Base-by-base conservation (phyloP, 2,797 vertebrate genomes). In the Coranthus polyacanthus region DNA sequence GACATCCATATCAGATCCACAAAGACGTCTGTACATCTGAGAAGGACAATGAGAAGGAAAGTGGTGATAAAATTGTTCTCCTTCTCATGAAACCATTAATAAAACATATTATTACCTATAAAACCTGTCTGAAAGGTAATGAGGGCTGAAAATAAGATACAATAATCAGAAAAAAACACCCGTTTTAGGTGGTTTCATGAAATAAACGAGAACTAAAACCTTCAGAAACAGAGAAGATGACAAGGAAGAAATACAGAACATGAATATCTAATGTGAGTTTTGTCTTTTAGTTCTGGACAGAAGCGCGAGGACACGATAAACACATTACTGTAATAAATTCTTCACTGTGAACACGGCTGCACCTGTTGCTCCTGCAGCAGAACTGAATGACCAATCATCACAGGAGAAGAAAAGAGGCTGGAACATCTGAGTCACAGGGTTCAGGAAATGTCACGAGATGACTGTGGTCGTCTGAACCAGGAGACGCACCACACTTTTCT, bases 261-360 rank as follows among this genome's bases (percentile, higher is more conserved):
- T 62, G 0, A 12, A 68, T 63, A 20, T 63, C 63, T 68, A 24
- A 63, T 50, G 18, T 12, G 21, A 51, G 17, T 17, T 64, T 36
- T 51, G 64, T 68, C 32, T n/a, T 7, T 6, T 0, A 0, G 15
- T 11, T 12, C 29, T 21, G 49, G 11, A 45, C 22, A 7, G 29
- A 22, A 15, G 16, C 5, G 37, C 42, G 20, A 7, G 15, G 36
- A 75, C 65, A 59, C 34, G 53, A 54, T n/a, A 54, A 63, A 59
- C 32, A 54, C 72, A 75, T 64, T 43, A 53, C 13, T 7, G 45
- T 17, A 51, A 56, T 74, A 3, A 44, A 74, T 56, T 24, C 38
- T 74, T 68, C 34, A 74, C 46, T 10, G 11, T 13, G 21, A 20
- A 12, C 26, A 43, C 3, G 9, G 20, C 42, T 46, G 20, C 32